Base-by-base conservation (phyloP, 2,888 invertebrate species). In the Minunthozetes semirufus region DNA sequence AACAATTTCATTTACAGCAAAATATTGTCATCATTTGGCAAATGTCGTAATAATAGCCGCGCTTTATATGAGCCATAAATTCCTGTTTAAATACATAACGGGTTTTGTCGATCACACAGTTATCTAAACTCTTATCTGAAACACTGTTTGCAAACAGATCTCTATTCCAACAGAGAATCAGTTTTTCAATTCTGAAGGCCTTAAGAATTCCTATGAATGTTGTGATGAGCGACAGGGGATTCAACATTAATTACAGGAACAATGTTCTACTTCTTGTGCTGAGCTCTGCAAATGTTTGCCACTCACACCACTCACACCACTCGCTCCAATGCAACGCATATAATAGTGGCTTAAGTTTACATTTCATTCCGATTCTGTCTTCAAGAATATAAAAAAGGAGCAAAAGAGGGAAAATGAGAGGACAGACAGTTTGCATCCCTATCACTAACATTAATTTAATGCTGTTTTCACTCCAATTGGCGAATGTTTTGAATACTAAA, bases 1-100 rank as follows among this genome's bases (percentile, higher is more conserved):
- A 68, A 68, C 68, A 42, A 70, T 70, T 46, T 42, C 68, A 48
- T 22, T 70, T 70, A 48, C 33, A 46, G 29, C 19, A 25, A 70
- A 70, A 70, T 70, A 70, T 70, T 70, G 46, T 70, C 19, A 70
- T 70, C 48, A 46, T 70, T 70, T 70, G 27, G 25, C 6, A 70
- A 70, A 70, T 19, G 15, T 17, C 38, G 19, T 66, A 38, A 38
- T 66, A 66, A 66, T 38, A 66, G 38, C 11, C 11, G 9, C 9
- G 22, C 13, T 38, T 38, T 11, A 27, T 38, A 33, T 66, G 63
- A 33, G 38, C 15, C 63, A 66, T 66, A 1, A 38, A 38, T 38
- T 66, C 19, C 19, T 11, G 1, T 29, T 19, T 19, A 66, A 66
- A 38, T 19, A 19, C 63, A 66, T 38, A 38, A 38, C 38, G 63